Conservation (phyloP, 1,140 invertebrate genomes). For the Bombyx mori region ASM3026992v2 NC_085116.1:9053001-9053500, state of each 20-base stretch:
- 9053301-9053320: background rate
- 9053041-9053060: too few relatives aligned
- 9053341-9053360: background rate
- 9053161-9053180: conserved; percentile 21
- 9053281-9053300: conserved; percentile 28
- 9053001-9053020: too few relatives aligned
- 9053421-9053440: too few relatives aligned
- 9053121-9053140: conserved; percentile 4
- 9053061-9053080: too few relatives aligned
- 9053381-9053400: background rate
- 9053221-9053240: conserved; percentile 4
- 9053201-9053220: conserved; percentile 7
- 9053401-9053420: background rate
- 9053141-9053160: conserved; percentile 7
- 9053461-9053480: too few relatives aligned
- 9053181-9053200: conserved; percentile 14
- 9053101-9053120: too few relatives aligned
- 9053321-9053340: background rate
- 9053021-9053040: too few relatives aligned
- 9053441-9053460: too few relatives aligned
- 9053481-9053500: too few relatives aligned
- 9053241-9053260: conserved; percentile 25
- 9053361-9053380: background rate
- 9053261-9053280: conserved; percentile 21
- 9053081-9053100: too few relatives aligned